Evolutionary conservation across 2,888 invertebrate genomes (phyloP), one percentile per base, ranked within the genome.

Genomic region (Rotaria socialis): DNA sequence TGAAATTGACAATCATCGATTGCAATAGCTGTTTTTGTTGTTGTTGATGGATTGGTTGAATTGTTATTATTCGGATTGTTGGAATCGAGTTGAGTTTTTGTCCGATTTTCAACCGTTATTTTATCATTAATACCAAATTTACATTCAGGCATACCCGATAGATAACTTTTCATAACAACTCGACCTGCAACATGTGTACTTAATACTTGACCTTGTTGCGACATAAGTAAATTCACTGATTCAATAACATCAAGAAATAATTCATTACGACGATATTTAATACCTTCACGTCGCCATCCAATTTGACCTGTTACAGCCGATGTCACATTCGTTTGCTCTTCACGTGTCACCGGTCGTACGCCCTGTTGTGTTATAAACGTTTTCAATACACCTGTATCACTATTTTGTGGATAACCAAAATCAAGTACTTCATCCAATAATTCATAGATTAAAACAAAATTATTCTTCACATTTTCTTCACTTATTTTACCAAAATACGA

Each of bases 1-100:
- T 99, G 99, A 92, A 99, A 99, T 93, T 99, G 99, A 90, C 99
- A 99, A 92, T 99, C 99, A 90, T 99, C 99, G 89, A 99, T 99
- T 43, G 98, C 99, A n/a, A 99, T 98, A 67, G 97, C 96, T 0
- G 97, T 58, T 84, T 75, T 87, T 43, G 85, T 84, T 75, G 85
- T 58, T 41, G 85, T 60, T 22, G 52, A 19, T 27, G 74, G 50
- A 10, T 85, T 85, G 16, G 41, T 47, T 27, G 74, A 41, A 7
- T 67, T 85, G 4, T 14, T 16, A 52, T 52, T 52, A 16, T 52
- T 52, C 14, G 89, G 87, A 85, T 90, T 90, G 87, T 91, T 90
- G 50, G 89, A 88, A 60, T 89, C 89, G 86, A 89, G 89, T 88
- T 90, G 89, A 19, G 90, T 91, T 94, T 80, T 80, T 14, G 52